Percentiles rank a stretch among this genome's conserved stretches.
These are phyloP conservation scores for Actias luna DNA, from an alignment of 2,888 invertebrate species.

Conservation along the genomic window DNA sequence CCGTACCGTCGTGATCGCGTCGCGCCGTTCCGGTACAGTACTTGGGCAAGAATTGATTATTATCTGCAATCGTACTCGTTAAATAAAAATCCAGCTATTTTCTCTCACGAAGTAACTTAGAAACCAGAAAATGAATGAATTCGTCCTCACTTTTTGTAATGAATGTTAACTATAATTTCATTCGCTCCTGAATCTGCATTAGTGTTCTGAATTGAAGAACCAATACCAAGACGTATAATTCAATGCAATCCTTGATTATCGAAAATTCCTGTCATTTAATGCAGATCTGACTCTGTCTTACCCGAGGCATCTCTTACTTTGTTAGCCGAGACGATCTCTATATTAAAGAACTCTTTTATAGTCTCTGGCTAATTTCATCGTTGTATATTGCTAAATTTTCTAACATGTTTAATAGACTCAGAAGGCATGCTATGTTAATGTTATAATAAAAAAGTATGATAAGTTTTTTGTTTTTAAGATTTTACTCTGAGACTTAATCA, in stretches of 20 bases:
- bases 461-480: too few species aligned
- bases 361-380: not conserved
- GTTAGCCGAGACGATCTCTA: constrained; percentile 1
- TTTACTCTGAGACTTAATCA: not conserved
- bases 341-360: constrained; percentile 1
- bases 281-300: constrained; percentile 4
- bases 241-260: constrained; percentile 4
- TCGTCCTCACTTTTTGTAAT: not conserved
- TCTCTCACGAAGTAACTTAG: constrained; percentile 7
- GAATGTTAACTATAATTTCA: constrained; percentile 3
- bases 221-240: constrained; percentile 1
- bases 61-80: constrained; percentile 35
- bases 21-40: constrained; percentile 29
- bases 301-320: constrained; percentile 6
- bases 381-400: not conserved
- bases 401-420: not conserved
- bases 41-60: constrained; percentile 37
- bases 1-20: constrained; percentile 11
- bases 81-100: constrained; percentile 21
- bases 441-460: too few species aligned
- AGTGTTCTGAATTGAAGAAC: not conserved
- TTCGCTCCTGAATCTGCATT: constrained; percentile 3
- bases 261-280: constrained; percentile 8
- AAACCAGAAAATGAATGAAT: not conserved
- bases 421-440: not conserved